Evolutionary conservation across 2,797 vertebrate species (phyloP).

Genomic region (Amblyopsis hoosieri): DNA sequence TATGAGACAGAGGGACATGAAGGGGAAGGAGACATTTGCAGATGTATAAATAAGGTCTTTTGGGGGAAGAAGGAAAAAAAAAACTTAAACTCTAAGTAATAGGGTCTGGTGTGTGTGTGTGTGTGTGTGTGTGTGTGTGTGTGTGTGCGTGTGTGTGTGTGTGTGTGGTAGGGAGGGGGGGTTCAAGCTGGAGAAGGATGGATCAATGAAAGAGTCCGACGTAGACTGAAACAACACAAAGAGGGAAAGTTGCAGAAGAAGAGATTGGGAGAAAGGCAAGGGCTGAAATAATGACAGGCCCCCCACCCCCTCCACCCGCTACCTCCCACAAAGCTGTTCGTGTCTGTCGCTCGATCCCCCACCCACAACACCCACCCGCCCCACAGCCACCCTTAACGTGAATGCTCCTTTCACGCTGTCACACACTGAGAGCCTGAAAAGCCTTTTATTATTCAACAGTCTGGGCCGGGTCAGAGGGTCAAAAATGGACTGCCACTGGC

Average conservation of each 20-base stretch:
- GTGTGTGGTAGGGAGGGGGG: neutral
- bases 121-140: no score
- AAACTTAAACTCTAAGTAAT: no score
- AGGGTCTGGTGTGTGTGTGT: neutral
- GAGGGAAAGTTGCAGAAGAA: conserved; percentile 27
- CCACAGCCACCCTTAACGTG: conserved; percentile 12
- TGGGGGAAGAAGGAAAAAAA: no score
- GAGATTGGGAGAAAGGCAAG: conserved; percentile 27
- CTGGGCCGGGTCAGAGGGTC: conserved; percentile 61
- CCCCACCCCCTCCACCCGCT: conserved; percentile 25
- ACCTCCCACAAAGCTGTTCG: conserved; percentile 72
- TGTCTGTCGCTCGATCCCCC: conserved; percentile 31
- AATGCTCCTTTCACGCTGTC: conserved; percentile 74
- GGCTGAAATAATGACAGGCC: conserved; percentile 61
- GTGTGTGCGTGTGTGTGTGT: no score
- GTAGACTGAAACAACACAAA: conserved; percentile 35
- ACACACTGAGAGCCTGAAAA: conserved; percentile 66
- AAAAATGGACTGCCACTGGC: conserved; percentile 63
- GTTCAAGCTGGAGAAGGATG: neutral
- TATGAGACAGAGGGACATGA: conserved; percentile 16
- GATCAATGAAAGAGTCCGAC: conserved; percentile 28
- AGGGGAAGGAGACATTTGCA: conserved; percentile 16
- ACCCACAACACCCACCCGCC: neutral
- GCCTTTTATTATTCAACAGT: conserved; percentile 78
- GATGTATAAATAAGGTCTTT: conserved; percentile 29